These are phyloP conservation scores for Synergus laeviventris DNA, from an alignment of 2,888 invertebrate genomes.

Conservation along the genomic window DNA sequence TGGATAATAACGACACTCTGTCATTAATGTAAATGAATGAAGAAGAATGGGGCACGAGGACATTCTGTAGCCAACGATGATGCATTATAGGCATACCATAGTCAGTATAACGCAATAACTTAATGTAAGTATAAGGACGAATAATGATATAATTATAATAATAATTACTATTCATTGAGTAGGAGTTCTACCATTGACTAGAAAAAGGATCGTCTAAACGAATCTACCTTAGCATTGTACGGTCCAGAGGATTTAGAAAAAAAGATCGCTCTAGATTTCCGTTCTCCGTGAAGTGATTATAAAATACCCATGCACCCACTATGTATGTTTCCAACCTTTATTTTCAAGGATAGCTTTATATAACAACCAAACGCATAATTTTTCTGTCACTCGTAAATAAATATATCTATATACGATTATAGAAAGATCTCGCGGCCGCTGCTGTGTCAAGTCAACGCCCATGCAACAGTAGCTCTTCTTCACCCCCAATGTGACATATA, in stretches of 20 bases:
- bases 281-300: neutral
- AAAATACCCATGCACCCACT: conserved; percentile 7
- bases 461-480: no score
- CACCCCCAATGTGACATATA: no score
- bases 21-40: conserved; percentile 23
- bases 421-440: no score
- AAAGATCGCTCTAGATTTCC: conserved; percentile 11
- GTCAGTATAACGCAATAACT: neutral
- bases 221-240: neutral
- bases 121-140: neutral
- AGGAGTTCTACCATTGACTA: conserved; percentile 3
- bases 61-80: conserved; percentile 5
- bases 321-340: neutral
- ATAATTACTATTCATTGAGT: conserved; percentile 28
- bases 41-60: conserved; percentile 21
- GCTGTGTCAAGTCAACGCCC: no score
- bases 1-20: conserved; percentile 12
- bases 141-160: conserved; percentile 18
- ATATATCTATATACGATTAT: no score
- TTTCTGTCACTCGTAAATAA: neutral
- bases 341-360: conserved; percentile 20
- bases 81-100: neutral
- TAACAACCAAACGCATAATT: neutral
- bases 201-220: neutral
- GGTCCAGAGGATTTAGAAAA: conserved; percentile 10